Evolutionary conservation across 2,888 invertebrate species (phyloP), one percentile per base, ranked within the genome.

Genomic region (Ametastegia equiseti): DNA sequence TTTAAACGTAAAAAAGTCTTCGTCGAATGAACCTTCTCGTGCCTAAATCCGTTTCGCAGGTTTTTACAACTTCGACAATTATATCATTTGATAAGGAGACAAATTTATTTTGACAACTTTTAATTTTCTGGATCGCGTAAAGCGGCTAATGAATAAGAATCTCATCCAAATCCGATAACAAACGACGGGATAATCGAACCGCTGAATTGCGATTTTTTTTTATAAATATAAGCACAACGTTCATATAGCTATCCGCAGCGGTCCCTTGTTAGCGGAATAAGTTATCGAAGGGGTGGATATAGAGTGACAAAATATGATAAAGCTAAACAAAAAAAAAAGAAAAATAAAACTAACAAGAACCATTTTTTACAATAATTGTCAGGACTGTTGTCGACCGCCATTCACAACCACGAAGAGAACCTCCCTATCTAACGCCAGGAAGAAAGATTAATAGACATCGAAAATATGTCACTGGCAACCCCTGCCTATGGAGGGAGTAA

Each of bases 381-480:
- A 78, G 78, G 42, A 42, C 78, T 13, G 60, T 39, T 36, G 65
- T 67, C 65, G 65, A 67, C 65, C 36, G 39, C 65, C 36, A 39
- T 67, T 67, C 65, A 67, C 36, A 67, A 36, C 65, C 65, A 27
- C 65, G n/a, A n/a, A n/a, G n/a, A n/a, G n/a, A n/a, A 47, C 50
- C 75, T n/a, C 36, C 19, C 23, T 19, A 19, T 50, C 27, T 54
- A 54, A 63, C 78, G 27, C 75, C 19, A 42, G 78, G 54, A 33
- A 60, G 42, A 78, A 78, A 84, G 86, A 87, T 85, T 86, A 85
- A 86, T 86, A 83, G 84, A 84, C 84, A 84, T 60, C 81, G 73
- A 73, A 81, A 81, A 81, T 81, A 81, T 71, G 81, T 81, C 81
- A 81, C 45, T 42, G 19, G 81, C 83, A 82, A 81, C 50, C 45